Conservation (phyloP, 2,888 invertebrate species). For the Cosmopolites sordidus region DNA sequence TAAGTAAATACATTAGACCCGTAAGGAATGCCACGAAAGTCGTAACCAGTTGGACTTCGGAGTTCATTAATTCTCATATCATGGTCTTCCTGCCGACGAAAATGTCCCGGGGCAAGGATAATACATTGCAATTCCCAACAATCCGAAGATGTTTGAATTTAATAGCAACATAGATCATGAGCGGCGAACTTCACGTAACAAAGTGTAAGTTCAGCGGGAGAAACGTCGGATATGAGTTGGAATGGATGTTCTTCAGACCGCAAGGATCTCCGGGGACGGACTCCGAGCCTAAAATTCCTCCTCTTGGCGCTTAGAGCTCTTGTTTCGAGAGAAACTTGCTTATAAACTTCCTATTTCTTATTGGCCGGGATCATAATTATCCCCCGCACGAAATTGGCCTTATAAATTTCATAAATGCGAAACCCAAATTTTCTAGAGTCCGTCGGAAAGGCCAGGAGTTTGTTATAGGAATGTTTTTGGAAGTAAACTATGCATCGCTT, state of each 20-base stretch:
- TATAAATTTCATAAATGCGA: conserved; percentile 23
- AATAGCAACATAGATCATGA: conserved; percentile 51
- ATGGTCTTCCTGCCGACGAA: conserved; percentile 25
- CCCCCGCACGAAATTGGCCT: conserved; percentile 23
- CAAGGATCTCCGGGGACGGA: conserved; percentile 47
- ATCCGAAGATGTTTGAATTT: conserved; percentile 51
- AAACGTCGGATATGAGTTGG: conserved; percentile 41
- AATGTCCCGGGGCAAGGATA: conserved; percentile 43
- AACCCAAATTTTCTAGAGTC: conserved; percentile 17
- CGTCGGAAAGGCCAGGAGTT: background rate
- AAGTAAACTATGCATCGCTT: too few relatives aligned
- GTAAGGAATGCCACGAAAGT: conserved; percentile 17
- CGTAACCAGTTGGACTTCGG: conserved; percentile 24
- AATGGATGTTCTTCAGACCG: conserved; percentile 49
- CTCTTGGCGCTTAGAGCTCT: conserved; percentile 40
- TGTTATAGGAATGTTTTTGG: too few relatives aligned
- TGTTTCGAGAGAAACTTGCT: conserved; percentile 28
- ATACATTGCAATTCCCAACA: conserved; percentile 51
- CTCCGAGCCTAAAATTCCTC: conserved; percentile 46
- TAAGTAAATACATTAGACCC: conserved; percentile 11
- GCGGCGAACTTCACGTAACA: conserved; percentile 47
- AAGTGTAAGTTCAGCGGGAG: conserved; percentile 42
- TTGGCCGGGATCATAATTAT: conserved; percentile 26
- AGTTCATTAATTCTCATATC: conserved; percentile 33
- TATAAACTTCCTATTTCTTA: conserved; percentile 30